A percentile compares a stretch with the other conserved stretches of the same genome.
These are phyloP conservation scores for Platyrinchus mystaceus DNA, from an alignment of 2,797 vertebrate genomes.

Conservation along the genomic window DNA sequence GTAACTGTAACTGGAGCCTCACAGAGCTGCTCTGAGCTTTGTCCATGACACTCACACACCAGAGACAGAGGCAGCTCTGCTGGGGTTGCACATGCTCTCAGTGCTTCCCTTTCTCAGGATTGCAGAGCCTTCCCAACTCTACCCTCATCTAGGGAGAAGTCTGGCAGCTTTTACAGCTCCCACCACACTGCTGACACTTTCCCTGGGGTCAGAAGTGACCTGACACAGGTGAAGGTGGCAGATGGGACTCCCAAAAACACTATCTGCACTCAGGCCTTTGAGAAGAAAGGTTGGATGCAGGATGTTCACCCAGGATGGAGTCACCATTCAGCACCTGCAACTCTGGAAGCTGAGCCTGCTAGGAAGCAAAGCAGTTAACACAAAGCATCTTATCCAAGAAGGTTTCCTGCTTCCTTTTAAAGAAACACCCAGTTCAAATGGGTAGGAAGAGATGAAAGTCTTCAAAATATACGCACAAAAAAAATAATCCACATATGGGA, in stretches of 20 bases:
- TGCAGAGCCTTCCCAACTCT: neutral
- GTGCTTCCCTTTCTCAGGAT: neutral
- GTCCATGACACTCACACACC: accelerated
- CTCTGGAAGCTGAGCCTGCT: neutral
- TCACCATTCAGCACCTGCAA: neutral
- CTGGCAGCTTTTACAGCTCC: neutral
- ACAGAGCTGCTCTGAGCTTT: neutral
- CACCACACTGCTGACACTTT: neutral
- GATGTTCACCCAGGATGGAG: neutral
- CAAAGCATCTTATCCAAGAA: neutral
- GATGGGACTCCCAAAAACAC: neutral
- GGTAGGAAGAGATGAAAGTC: neutral
- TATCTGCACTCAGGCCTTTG: neutral
- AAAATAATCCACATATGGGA: neutral
- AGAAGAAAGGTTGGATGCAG: neutral
- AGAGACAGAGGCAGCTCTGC: neutral
- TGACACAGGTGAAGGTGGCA: neutral
- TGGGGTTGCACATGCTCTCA: neutral
- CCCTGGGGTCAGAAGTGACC: neutral
- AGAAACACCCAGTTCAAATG: neutral
- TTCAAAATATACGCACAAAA: neutral
- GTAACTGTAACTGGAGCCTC: neutral
- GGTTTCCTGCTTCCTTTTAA: neutral
- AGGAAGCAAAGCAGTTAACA: neutral
- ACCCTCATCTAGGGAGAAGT: neutral